Conservation (phyloP, 2,113 vertebrate genomes). For the Pyxicephalus adspersus region DNA sequence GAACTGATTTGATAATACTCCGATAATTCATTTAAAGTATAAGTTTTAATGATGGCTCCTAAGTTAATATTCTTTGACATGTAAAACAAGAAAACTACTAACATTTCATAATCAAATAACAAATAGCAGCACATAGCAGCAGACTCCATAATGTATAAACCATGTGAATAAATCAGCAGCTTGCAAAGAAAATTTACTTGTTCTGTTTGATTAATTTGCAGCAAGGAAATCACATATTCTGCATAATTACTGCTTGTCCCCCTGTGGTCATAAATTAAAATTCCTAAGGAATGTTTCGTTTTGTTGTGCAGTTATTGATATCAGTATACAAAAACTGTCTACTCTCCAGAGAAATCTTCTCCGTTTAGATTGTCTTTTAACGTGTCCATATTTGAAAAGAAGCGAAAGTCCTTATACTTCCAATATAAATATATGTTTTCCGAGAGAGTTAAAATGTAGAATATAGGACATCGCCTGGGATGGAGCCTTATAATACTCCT, state of each 20-base stretch:
- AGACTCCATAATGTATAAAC: neutral
- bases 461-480: too few relatives aligned
- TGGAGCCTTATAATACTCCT: too few relatives aligned
- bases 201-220: slow-evolving; percentile 5
- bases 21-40: too few relatives aligned
- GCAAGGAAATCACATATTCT: neutral
- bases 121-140: neutral
- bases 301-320: neutral
- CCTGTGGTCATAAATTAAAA: slow-evolving; percentile 10
- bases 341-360: neutral
- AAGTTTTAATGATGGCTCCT: neutral
- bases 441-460: too few relatives aligned
- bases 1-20: too few relatives aligned
- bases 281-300: neutral
- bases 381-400: neutral
- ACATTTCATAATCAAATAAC: neutral
- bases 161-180: neutral
- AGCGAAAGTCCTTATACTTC: neutral
- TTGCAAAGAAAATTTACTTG: neutral
- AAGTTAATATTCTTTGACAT: neutral
- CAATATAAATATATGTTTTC: too few relatives aligned
- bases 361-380: neutral
- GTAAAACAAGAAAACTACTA: neutral
- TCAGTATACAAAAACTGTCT: neutral
- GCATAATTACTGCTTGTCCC: neutral